Evolutionary conservation across 2,888 invertebrate species (phyloP).

Genomic region (Drosophila maculinotata): DNA sequence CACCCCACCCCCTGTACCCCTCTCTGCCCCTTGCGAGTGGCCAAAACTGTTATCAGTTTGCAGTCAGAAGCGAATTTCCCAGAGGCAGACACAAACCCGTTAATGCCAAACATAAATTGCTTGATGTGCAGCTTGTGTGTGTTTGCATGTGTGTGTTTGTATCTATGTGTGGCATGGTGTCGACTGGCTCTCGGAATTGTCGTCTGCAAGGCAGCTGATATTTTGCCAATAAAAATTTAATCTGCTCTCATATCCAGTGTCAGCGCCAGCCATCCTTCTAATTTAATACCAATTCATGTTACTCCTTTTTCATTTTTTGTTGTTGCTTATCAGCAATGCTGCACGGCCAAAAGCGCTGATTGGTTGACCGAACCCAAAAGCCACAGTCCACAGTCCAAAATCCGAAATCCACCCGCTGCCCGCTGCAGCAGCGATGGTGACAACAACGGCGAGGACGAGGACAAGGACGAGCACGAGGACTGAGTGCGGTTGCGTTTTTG

Average conservation of each 20-base stretch:
- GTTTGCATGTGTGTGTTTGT: slow-evolving; percentile 2
- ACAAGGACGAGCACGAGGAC: too few relatives aligned
- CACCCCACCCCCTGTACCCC: neutral
- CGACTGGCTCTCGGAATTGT: slow-evolving; percentile 23
- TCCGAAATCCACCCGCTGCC: slow-evolving; percentile 3
- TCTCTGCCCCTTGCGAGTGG: slow-evolving; percentile 14
- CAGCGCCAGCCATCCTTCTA: slow-evolving; percentile 45
- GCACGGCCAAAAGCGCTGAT: slow-evolving; percentile 58
- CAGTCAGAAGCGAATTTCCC: slow-evolving; percentile 53
- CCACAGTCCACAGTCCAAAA: slow-evolving; percentile 19
- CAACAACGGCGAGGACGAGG: too few relatives aligned
- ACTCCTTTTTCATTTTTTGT: slow-evolving; percentile 23
- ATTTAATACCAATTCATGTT: slow-evolving; percentile 63
- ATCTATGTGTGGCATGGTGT: slow-evolving; percentile 2
- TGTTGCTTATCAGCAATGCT: slow-evolving; percentile 45
- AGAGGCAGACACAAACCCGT: slow-evolving; percentile 63
- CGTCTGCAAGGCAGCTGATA: slow-evolving; percentile 60
- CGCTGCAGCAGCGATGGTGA: slow-evolving; percentile 35
- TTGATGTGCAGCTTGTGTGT: slow-evolving; percentile 9
- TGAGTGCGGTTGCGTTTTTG: slow-evolving; percentile 63
- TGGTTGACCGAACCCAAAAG: slow-evolving; percentile 40
- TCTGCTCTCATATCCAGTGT: slow-evolving; percentile 66
- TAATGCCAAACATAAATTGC: slow-evolving; percentile 75
- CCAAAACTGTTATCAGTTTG: slow-evolving; percentile 53
- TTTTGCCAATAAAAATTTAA: slow-evolving; percentile 81